Conservation (phyloP, 2,113 vertebrate genomes). For the Scytalopus superciliaris region DNA sequence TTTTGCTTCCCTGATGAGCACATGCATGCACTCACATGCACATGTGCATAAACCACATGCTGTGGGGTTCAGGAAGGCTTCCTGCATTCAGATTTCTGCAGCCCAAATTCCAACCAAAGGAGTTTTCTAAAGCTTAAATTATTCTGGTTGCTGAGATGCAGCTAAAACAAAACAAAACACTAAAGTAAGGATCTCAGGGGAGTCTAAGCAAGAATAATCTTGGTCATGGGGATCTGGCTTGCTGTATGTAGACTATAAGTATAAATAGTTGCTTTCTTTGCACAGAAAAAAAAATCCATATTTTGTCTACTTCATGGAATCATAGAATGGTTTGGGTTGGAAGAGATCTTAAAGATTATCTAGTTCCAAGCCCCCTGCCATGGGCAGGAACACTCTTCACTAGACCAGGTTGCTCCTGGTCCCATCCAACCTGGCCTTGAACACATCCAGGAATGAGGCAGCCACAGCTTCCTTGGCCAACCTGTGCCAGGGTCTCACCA, state of each 20-base stretch:
- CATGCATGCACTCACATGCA: not conserved
- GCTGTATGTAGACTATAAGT: not conserved
- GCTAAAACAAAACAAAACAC: not conserved
- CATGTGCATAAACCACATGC: not conserved
- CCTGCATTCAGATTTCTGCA: not conserved
- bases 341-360: not conserved
- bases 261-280: not conserved
- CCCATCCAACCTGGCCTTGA: rapidly evolving
- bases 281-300: not conserved
- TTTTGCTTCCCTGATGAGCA: not conserved
- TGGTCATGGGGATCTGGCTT: not conserved
- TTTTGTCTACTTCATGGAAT: not conserved
- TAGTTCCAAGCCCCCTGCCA: not conserved
- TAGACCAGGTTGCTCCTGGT: not conserved
- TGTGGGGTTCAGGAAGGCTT: not conserved
- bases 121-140: not conserved
- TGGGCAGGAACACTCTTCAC: not conserved
- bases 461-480: not conserved
- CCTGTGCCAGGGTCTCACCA: not conserved
- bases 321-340: not conserved
- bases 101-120: not conserved
- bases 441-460: not conserved
- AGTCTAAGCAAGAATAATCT: not conserved
- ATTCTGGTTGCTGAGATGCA: not conserved
- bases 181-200: not conserved